phyloP scores from a whole-genome alignment of 2,113 vertebrate species.

The Herpailurus yagouaroundi region DNA sequence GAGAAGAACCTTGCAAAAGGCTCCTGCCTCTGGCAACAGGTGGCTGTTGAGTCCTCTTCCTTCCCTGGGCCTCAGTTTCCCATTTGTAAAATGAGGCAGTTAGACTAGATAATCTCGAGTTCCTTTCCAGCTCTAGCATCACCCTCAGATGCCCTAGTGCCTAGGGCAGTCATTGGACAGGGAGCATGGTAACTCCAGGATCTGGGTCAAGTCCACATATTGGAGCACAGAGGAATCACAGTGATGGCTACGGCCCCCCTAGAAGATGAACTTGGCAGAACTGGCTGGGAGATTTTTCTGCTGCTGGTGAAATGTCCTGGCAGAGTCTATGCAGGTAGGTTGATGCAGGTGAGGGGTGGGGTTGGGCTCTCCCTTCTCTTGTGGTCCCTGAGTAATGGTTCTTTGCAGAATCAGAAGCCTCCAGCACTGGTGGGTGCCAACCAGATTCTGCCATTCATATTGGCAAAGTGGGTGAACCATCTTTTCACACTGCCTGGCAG shows the following conservation, averaged over 20 bases:
- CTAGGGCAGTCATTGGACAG: neutral
- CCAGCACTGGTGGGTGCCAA: neutral
- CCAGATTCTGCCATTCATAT: neutral
- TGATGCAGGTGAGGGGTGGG: neutral
- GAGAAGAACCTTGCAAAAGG: neutral
- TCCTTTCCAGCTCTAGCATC: slow-evolving; percentile 46
- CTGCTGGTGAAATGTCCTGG: slow-evolving; percentile 12
- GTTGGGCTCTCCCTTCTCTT: neutral
- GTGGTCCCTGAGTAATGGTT: neutral
- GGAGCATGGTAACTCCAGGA: neutral
- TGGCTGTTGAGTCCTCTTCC: neutral
- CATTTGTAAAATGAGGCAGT: slow-evolving; percentile 4
- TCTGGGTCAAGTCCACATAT: neutral
- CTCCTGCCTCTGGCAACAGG: neutral
- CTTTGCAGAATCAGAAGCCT: slow-evolving; percentile 31
- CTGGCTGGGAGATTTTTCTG: neutral
- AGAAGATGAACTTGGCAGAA: slow-evolving; percentile 14
- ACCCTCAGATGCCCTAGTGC: neutral
- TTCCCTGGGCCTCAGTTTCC: neutral
- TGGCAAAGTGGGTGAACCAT: slow-evolving; percentile 19
- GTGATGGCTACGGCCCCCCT: neutral
- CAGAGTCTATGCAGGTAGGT: slow-evolving; percentile 56
- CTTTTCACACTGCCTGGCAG: neutral
- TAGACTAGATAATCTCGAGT: slow-evolving; percentile 10
- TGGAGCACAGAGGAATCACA: neutral